phyloP scores from a whole-genome alignment of 2,797 vertebrate genomes.

The Intellagama lesueurii region DNA sequence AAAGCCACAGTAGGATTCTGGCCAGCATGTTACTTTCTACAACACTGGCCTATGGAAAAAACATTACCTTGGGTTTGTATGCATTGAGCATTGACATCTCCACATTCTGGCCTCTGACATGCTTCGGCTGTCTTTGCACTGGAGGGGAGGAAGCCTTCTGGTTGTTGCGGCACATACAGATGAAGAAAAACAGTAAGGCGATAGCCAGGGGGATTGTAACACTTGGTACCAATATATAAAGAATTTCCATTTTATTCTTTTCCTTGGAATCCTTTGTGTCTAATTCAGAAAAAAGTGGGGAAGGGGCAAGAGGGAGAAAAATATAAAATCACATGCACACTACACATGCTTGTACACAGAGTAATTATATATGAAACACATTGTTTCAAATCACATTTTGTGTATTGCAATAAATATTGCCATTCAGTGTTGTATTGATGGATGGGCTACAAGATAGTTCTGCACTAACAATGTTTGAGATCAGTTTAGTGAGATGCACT shows the following conservation, averaged over 20 bases:
- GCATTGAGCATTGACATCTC: conserved; percentile 98
- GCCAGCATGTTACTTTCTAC: not conserved
- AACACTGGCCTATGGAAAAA: not conserved
- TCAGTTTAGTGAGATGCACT: not conserved
- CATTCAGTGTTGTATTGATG: not conserved
- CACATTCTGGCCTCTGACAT: conserved; percentile 93
- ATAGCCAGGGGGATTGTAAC: conserved; percentile 95
- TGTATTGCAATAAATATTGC: not conserved
- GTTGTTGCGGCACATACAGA: conserved; percentile 98
- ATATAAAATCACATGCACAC: not conserved
- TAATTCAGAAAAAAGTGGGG: conserved; percentile 61
- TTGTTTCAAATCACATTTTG: not conserved
- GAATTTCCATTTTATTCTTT: conserved; percentile 93
- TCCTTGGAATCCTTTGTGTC: conserved; percentile 93
- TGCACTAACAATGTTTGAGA: not conserved
- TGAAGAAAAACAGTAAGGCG: conserved; percentile 95
- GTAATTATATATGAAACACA: not conserved
- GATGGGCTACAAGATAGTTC: not conserved
- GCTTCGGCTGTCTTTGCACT: conserved; percentile 90
- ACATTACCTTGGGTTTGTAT: conserved; percentile 92
- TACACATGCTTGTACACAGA: not conserved
- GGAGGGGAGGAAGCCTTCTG: conserved; percentile 91
- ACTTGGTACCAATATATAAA: conserved; percentile 97
- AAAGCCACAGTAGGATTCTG: no score
- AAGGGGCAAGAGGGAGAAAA: not conserved